Evolutionary conservation across 2,888 invertebrate species (phyloP), one percentile per base, ranked within the genome.

Genomic region (Arenicola marina): DNA sequence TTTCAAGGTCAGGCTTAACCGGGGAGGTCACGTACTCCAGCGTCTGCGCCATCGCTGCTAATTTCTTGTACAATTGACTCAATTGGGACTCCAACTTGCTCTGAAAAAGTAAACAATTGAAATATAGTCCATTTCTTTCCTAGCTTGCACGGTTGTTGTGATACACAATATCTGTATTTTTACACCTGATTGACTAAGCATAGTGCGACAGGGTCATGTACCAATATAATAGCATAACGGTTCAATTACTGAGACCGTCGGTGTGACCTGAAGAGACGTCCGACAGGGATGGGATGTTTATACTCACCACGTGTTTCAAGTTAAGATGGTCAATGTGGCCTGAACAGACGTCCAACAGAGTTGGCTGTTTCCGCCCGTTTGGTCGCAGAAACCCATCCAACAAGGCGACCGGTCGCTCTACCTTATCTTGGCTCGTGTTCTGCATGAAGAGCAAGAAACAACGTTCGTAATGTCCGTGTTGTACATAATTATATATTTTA

Each of bases 251-350:
- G n/a, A n/a, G n/a, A n/a, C n/a, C n/a, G n/a, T n/a, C n/a, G n/a
- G n/a, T n/a, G n/a, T n/a, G n/a, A n/a, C n/a, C n/a, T n/a, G n/a
- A n/a, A n/a, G n/a, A n/a, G n/a, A n/a, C n/a, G n/a, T n/a, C n/a
- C n/a, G n/a, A n/a, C n/a, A n/a, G n/a, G n/a, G n/a, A n/a, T n/a
- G n/a, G n/a, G n/a, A n/a, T n/a, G n/a, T n/a, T n/a, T n/a, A n/a
- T 28, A 64, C 77, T 57, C 70, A 79, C 80, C 63, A 81, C 78
- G 66, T 78, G 76, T 70, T 78, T 78, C 1, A 81, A 67, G 60
- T 80, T 81, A 24, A 81, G 61, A 62, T 78, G 78, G 24, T 79
- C 75, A 21, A 77, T 54, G 45, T 70, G 70, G 18, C 79, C 78
- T 31, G 74, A 70, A 26, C 77, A 78, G 21, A 77, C 70, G 62